These are phyloP conservation scores for Lates japonicus DNA, from an alignment of 2,797 vertebrate genomes.

Conservation along the genomic window DNA sequence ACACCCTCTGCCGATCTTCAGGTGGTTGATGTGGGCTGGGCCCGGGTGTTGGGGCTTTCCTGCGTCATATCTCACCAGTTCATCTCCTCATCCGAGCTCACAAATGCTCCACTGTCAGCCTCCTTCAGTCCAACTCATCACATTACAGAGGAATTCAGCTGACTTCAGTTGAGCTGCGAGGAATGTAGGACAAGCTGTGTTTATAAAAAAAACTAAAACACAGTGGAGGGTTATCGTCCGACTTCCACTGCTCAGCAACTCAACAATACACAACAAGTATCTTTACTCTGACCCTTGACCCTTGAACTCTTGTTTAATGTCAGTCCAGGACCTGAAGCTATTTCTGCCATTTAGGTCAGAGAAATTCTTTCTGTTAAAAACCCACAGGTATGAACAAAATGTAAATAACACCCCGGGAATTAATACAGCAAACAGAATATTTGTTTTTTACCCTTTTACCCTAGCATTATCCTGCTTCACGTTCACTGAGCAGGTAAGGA, in stretches of 20 bases:
- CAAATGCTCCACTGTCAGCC: constrained; percentile 35
- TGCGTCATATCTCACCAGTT: constrained; percentile 19
- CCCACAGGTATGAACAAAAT: constrained; percentile 10
- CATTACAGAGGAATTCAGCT: constrained; percentile 57
- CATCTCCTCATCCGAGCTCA: constrained; percentile 22
- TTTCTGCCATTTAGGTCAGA: neutral
- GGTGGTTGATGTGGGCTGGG: neutral
- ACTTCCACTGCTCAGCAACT: constrained; percentile 11
- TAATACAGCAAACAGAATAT: neutral
- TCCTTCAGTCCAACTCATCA: neutral
- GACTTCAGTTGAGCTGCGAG: constrained; percentile 20
- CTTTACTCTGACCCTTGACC: neutral
- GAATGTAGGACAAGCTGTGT: constrained; percentile 22
- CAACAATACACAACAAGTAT: constrained; percentile 1
- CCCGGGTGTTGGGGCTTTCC: neutral
- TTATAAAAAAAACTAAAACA: neutral
- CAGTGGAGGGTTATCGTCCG: neutral
- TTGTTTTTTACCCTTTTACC: neutral
- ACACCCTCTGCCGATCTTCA: neutral
- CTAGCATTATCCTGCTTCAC: neutral
- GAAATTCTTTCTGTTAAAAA: neutral
- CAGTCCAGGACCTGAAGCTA: neutral
- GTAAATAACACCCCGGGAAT: neutral
- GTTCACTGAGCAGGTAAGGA: neutral
- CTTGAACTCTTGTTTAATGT: neutral